These are phyloP conservation scores for Zaprionus inermis DNA, from an alignment of 1,140 invertebrate species.

Conservation along the genomic window DNA sequence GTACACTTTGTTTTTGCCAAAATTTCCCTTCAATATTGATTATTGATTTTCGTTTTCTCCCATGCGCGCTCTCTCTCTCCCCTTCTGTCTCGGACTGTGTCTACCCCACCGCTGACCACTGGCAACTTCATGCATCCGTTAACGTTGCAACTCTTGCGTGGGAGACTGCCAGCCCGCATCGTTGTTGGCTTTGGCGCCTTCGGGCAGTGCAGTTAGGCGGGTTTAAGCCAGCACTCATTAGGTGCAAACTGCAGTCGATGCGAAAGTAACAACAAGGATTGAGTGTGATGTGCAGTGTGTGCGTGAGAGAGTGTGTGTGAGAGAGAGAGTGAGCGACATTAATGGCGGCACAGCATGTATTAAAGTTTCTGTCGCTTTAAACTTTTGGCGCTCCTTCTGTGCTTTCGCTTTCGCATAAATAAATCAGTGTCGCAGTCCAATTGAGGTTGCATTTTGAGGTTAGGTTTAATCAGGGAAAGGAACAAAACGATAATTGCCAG, in stretches of 20 bases:
- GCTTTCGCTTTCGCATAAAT: slow-evolving; percentile 19
- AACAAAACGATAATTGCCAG: background rate
- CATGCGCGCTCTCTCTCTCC: background rate
- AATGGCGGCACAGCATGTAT: background rate
- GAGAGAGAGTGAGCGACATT: background rate
- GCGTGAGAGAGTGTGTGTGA: background rate
- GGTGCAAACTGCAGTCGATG: slow-evolving; percentile 12
- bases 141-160: background rate
- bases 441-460: slow-evolving; percentile 1
- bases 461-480: background rate
- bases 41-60: slow-evolving; percentile 67
- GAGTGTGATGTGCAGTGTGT: slow-evolving; percentile 7
- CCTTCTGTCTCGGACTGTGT: too few relatives aligned
- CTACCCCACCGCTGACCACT: slow-evolving; percentile 1
- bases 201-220: slow-evolving; percentile 29
- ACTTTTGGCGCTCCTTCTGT: background rate
- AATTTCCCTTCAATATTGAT: slow-evolving; percentile 70
- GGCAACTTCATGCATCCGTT: slow-evolving; percentile 2
- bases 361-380: slow-evolving; percentile 23
- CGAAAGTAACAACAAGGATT: slow-evolving; percentile 4
- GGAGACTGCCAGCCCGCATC: slow-evolving; percentile 8
- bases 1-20: slow-evolving; percentile 51
- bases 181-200: slow-evolving; percentile 23
- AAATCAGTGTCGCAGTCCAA: background rate
- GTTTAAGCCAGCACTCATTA: slow-evolving; percentile 32